Conservation (phyloP, 1,140 invertebrate genomes). For the Heliconius himera region DNA sequence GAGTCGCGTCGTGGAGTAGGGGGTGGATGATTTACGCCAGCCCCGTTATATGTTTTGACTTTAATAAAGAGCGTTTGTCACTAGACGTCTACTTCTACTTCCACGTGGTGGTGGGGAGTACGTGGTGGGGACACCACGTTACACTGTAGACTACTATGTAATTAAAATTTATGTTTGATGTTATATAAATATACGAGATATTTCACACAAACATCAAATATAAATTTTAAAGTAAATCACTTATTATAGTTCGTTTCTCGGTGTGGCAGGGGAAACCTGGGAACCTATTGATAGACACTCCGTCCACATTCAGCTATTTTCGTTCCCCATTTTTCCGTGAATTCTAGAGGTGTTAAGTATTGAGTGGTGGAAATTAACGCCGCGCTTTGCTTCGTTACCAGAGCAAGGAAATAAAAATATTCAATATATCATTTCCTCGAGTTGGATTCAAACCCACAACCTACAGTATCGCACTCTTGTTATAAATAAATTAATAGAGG, state of each 20-base stretch:
- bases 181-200: background rate
- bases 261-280: too few species aligned
- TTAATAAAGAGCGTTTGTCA: constrained; percentile 79
- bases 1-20: constrained; percentile 25
- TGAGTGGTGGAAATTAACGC: too few species aligned
- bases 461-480: too few species aligned
- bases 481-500: too few species aligned
- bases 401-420: too few species aligned
- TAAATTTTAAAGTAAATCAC: background rate
- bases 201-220: background rate
- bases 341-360: too few species aligned
- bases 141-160: constrained; percentile 9
- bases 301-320: too few species aligned
- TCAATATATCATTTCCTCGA: too few species aligned
- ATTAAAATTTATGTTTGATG: constrained; percentile 3
- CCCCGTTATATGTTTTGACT: constrained; percentile 81
- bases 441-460: too few species aligned
- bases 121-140: constrained; percentile 45
- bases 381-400: too few species aligned
- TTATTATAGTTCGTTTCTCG: background rate
- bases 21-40: constrained; percentile 77
- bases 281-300: too few species aligned
- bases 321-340: too few species aligned
- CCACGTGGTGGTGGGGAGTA: background rate
- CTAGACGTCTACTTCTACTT: constrained; percentile 24